Evolutionary conservation across 2,797 vertebrate species (phyloP), one percentile per base, ranked within the genome.

Genomic region (Ibycter americanus): DNA sequence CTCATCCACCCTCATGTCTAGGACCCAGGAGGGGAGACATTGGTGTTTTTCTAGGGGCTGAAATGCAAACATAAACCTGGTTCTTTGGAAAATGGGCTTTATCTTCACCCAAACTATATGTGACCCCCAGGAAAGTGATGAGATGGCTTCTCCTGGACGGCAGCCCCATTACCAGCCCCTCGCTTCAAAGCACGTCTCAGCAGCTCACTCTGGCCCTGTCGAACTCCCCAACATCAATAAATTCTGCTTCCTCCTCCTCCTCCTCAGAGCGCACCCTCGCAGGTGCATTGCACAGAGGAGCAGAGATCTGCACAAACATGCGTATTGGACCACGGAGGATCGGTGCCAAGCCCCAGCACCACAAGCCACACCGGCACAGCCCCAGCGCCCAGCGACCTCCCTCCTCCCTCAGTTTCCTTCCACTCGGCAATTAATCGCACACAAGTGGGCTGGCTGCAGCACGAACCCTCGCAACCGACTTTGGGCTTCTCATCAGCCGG

Each of bases 361-460:
- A 1, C 1, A 2, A 23, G 36, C n/a, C 2, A 2, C 0, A 5
- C 38, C 6, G 1, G 42, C 59, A 54, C 32, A 36, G 40, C 54
- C 56, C 34, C 59, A 59, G 74, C 2, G 1, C 17, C 34, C 14
- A 3, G 52, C 1, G 32, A 54, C 11, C 10, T 34, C 10, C 5
- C 18, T 12, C 8, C 18, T 55, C 29, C 16, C 31, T 47, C 2
- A 0, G 4, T 6, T 51, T 58, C 47, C 8, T 52, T 61, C 26
- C 51, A 38, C 29, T 26, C 8, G 1, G 77, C 42, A 54, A 4
- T 7, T 3, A n/a, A 32, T 56, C 2, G 2, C 70, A 21, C 44
- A 23, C 13, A 38, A 4, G 10, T 0, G 27, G 26, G 19, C 9
- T 61, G 32, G 83, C 49, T 68, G 49, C 58, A 38, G 74, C 66